Evolutionary conservation across 2,113 vertebrate species (phyloP), one percentile per base, ranked within the genome.

Genomic region (Podilymbus podiceps): DNA sequence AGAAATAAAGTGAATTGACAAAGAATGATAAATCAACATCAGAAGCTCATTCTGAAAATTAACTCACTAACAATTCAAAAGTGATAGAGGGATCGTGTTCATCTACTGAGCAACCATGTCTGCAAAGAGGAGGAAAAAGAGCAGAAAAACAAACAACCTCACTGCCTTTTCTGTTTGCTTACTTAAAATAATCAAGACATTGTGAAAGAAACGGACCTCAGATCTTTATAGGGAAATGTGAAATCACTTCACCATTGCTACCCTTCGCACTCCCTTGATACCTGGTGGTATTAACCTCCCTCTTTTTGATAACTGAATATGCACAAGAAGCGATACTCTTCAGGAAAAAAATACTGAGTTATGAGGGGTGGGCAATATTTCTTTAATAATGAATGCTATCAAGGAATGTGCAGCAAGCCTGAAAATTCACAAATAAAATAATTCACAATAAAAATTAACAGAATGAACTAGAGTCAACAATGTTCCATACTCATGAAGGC

Each of bases 221-320:
- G 31, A 5, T 56, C n/a, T 46, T 88, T 33, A 28, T 6, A 69
- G 16, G 18, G n/a, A 68, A 75, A 74, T 19, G 15, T 42, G 52
- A 42, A 35, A 75, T 58, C 55, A 46, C 52, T 25, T 82, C 44
- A 35, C 52, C 21, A 33, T 59, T 42, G 55, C 15, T 22, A 14
- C 44, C 25, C 60, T 49, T 76, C 0, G 0, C 21, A 72, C 23
- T 46, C 24, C 6, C 27, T 35, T 42, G 24, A 30, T 18, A 72
- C 3, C 17, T 23, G 60, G 42, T 1, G 0, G 2, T 49, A 47
- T n/a, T 24, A 56, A 35, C 44, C 23, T 14, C 20, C n/a, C 5
- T 74, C 20, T 25, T 58, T 63, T 21, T 23, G 22, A 19, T 24
- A 85, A 47, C 10, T 40, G 38, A 89, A 74, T 3, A 55, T 6